phyloP scores from a whole-genome alignment of 1,140 invertebrate species.

The Spodoptera frugiperda region DNA sequence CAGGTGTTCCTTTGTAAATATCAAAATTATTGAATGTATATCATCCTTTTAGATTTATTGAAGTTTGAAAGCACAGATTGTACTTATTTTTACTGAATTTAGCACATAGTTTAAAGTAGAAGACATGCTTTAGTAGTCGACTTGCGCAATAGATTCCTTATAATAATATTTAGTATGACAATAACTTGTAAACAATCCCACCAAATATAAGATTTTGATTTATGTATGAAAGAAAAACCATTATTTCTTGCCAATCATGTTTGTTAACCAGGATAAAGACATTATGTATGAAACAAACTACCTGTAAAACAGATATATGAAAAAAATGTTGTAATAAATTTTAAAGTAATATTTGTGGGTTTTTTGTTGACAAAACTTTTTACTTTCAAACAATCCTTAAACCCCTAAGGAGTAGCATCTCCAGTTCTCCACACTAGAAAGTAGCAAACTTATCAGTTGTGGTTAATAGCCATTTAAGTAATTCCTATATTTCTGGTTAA shows the following conservation, averaged over 20 bases:
- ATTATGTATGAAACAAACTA: conserved; percentile 12
- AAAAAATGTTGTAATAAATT: conserved; percentile 73
- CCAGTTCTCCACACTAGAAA: no score
- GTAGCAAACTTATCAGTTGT: no score
- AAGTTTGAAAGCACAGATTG: conserved; percentile 49
- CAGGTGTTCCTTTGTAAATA: conserved; percentile 42
- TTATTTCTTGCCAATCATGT: conserved; percentile 59
- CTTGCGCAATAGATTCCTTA: conserved; percentile 37
- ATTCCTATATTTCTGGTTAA: no score
- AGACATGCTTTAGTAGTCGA: conserved; percentile 54
- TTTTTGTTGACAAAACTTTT: neutral
- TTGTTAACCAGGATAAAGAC: conserved; percentile 38
- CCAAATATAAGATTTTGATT: conserved; percentile 51
- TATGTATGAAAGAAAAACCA: conserved; percentile 37
- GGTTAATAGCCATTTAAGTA: no score
- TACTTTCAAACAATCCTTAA: neutral
- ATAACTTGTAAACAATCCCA: conserved; percentile 59
- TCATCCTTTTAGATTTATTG: conserved; percentile 7
- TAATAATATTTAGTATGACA: conserved; percentile 52
- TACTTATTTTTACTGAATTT: conserved; percentile 52
- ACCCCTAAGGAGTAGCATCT: no score
- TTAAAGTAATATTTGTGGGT: conserved; percentile 41
- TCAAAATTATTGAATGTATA: conserved; percentile 31
- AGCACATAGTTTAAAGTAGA: conserved; percentile 62
- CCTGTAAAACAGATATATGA: conserved; percentile 43